Percentiles rank a stretch among this genome's conserved stretches.
Evolutionary conservation across 2,113 vertebrate genomes (phyloP).

Genomic region (Mungos mungo): DNA sequence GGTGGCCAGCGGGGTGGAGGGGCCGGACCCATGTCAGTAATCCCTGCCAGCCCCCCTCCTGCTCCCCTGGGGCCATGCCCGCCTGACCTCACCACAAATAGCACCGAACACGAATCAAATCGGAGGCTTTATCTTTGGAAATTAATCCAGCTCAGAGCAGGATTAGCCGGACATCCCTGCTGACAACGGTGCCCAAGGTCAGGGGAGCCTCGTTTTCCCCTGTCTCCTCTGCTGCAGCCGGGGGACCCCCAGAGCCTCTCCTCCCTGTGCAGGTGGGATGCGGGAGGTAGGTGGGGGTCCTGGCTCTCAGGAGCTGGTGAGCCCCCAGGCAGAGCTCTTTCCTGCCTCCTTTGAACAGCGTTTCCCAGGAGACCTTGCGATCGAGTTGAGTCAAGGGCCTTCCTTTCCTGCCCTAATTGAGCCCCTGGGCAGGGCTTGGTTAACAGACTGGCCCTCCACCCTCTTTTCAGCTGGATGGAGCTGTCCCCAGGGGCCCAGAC

Average conservation of each 20-base stretch:
- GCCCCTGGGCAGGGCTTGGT: not conserved
- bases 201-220: not conserved
- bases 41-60: constrained; percentile 29
- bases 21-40: fast-evolving
- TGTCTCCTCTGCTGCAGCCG: not conserved
- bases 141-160: constrained; percentile 79
- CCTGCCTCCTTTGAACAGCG: not conserved
- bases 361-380: not conserved
- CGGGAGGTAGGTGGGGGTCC: fast-evolving
- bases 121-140: constrained; percentile 73
- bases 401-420: not conserved
- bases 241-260: fast-evolving
- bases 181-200: constrained; percentile 76
- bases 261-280: not conserved
- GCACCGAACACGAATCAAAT: constrained; percentile 62
- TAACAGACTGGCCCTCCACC: not conserved
- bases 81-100: constrained; percentile 70
- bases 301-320: too few relatives aligned
- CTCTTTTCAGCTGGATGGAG: not conserved
- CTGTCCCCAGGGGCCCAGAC: not conserved
- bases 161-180: constrained; percentile 80
- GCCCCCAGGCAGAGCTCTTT: too few relatives aligned
- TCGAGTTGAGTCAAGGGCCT: not conserved
- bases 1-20: not conserved
- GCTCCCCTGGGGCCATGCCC: not conserved